phyloP scores from a whole-genome alignment of 2,797 vertebrate genomes.

The Lophotriccus pileatus region DNA sequence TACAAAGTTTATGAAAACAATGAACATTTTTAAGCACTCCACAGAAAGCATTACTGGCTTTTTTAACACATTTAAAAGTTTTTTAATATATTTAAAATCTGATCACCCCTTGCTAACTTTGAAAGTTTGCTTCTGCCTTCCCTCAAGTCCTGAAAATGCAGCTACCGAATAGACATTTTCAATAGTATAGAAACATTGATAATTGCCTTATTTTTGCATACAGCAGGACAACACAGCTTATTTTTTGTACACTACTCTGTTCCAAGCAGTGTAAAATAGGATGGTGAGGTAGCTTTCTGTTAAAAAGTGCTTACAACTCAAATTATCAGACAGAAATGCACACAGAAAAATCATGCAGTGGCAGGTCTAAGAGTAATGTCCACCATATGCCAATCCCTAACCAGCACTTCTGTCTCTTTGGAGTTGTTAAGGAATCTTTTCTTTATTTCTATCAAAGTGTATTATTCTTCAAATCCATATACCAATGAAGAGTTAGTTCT shows the following conservation, averaged over 20 bases:
- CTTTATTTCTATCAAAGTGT: background rate
- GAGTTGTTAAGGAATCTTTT: background rate
- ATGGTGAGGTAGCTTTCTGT: background rate
- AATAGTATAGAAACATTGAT: background rate
- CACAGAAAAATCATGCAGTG: background rate
- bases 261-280: background rate
- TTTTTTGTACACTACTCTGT: background rate
- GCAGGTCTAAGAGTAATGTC: background rate
- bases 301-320: background rate
- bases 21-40: background rate
- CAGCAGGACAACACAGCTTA: background rate
- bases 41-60: background rate
- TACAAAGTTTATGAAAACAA: background rate
- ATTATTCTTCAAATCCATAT: background rate
- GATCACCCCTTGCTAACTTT: background rate
- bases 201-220: background rate
- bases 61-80: background rate
- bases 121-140: background rate
- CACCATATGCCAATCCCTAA: background rate
- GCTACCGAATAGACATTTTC: background rate
- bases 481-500: background rate
- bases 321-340: background rate
- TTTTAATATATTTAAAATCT: background rate
- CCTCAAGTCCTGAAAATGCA: background rate
- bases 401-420: background rate